Base-by-base conservation (phyloP, 2,797 vertebrate genomes). In the Chaetophractus vellerosus region DNA sequence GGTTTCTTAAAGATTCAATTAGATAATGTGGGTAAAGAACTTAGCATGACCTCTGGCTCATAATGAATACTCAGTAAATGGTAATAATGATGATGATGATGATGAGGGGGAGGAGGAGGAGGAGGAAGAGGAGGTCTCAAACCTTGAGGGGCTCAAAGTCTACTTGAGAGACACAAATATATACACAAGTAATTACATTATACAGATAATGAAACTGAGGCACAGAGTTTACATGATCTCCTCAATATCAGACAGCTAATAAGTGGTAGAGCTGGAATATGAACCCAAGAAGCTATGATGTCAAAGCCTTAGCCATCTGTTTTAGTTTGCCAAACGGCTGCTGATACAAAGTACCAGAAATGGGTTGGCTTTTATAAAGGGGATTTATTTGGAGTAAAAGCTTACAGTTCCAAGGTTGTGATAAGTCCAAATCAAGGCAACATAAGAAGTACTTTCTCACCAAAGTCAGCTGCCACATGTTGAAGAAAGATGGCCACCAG, bases 1-100 rank as follows among this genome's bases (percentile, higher is more conserved):
- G 48, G 28, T 88, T 72, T 94, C 28, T 50, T 90, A 64, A 93
- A 90, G 52, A 71, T 79, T 91, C 86, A 86, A 82, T 94, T 78
- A 38, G 38, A 38, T 38, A 38, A 90, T 76, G 66, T 80, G 18
- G 72, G 48, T 93, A 64, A 93, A 76, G 48, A 93, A 64, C 31
- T 88, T 64, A 93, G 52, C 14, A 85, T 57, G 76, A 57, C 11
- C 74, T 79, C 26, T 88, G 66, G 59, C 21, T 75, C 59, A 86
- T 76, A 86, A 0, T 76, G 52, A 88, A 31, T 18, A 85, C 33
- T 81, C 61, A 71, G 33, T 88, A 88, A 94, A 21, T 76, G 38
- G 26, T 59, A 80, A 88, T 71, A 69, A 85, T 59, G 80, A 80
- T 48, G 23, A 57, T 63, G 50, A 92, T 36, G 50, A 94, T 74